Evolutionary conservation across 2,797 vertebrate genomes (phyloP).

Genomic region (Pangasius macronema): DNA sequence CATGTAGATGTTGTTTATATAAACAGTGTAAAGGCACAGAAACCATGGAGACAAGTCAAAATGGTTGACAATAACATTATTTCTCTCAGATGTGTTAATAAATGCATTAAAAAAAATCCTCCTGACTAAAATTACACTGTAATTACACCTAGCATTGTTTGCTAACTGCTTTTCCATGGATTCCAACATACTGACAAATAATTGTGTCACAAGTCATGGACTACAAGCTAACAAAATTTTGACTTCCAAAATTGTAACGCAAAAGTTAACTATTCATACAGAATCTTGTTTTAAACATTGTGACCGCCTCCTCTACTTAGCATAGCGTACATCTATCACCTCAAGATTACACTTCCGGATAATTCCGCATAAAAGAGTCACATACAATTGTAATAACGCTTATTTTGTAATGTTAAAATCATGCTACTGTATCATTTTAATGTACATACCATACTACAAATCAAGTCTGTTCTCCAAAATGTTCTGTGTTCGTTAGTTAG

Average conservation of each 20-base stretch:
- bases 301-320: not conserved
- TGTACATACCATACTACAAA: not conserved
- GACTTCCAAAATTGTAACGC: not conserved
- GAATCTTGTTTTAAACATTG: not conserved
- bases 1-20: not conserved
- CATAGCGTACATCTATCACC: not conserved
- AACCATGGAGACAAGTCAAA: not conserved
- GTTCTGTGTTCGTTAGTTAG: not conserved
- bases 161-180: not conserved
- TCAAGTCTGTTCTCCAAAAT: not conserved
- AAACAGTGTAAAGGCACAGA: not conserved
- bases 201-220: not conserved
- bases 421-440: not conserved
- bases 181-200: not conserved
- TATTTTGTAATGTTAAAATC: not conserved
- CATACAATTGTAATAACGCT: not conserved
- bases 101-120: not conserved
- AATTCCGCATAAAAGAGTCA: not conserved
- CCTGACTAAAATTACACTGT: not conserved
- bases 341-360: not conserved
- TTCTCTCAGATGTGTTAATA: not conserved
- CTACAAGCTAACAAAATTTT: not conserved
- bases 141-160: not conserved
- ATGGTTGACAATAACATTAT: not conserved
- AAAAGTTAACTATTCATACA: not conserved